Evolutionary conservation across 2,888 invertebrate genomes (phyloP).

Genomic region (Tiphia femorata): DNA sequence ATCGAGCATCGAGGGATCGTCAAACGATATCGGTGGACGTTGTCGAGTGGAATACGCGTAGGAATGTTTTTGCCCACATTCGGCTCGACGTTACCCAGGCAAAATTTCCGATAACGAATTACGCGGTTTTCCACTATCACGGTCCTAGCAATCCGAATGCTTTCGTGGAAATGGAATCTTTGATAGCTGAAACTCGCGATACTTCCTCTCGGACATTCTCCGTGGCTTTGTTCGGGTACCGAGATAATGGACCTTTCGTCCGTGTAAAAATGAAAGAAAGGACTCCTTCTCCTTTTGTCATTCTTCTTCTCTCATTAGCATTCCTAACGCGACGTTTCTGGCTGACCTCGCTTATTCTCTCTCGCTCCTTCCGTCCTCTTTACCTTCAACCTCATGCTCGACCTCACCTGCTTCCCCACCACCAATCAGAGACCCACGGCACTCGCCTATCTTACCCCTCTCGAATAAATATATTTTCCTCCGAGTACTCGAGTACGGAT

Average conservation of each 20-base stretch:
- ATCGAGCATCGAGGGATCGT: too few relatives aligned
- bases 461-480: conserved; percentile 12
- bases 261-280: conserved; percentile 16
- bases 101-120: too few relatives aligned
- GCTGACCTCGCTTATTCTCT: conserved; percentile 17
- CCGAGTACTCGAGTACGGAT: too few relatives aligned
- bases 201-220: neutral
- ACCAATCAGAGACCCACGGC: neutral
- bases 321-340: conserved; percentile 39
- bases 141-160: too few relatives aligned
- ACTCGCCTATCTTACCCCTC: neutral
- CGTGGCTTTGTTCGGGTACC: conserved; percentile 22
- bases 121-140: too few relatives aligned
- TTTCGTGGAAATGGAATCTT: neutral
- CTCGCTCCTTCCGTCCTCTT: conserved; percentile 5
- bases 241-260: conserved; percentile 30
- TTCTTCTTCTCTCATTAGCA: conserved; percentile 32
- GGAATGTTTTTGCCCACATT: too few relatives aligned
- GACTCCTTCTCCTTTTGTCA: conserved; percentile 18
- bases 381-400: neutral
- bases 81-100: too few relatives aligned
- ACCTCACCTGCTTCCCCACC: too few relatives aligned
- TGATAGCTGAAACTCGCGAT: neutral
- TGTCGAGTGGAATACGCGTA: too few relatives aligned
- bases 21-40: too few relatives aligned